Conservation (phyloP, 2,113 vertebrate species). For the Lagopus muta region DNA sequence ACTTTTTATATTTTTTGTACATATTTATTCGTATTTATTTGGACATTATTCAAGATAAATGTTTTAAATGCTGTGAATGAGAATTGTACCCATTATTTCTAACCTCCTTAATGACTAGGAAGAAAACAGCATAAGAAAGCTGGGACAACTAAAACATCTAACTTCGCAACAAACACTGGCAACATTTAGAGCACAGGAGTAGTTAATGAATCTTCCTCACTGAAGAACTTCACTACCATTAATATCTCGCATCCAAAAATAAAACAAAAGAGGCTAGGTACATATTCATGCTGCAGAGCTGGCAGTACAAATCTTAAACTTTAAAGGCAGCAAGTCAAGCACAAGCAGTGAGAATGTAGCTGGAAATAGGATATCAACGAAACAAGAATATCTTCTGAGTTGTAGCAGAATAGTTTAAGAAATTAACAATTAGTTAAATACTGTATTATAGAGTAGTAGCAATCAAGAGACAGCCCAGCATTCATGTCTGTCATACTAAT, state of each 20-base stretch:
- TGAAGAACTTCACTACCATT: neutral
- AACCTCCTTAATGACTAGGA: neutral
- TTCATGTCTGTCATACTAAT: neutral
- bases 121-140: neutral
- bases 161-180: neutral
- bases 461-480: neutral
- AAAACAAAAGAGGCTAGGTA: neutral
- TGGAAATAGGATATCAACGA: neutral
- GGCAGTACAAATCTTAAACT: neutral
- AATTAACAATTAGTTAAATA: neutral
- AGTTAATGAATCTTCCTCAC: neutral
- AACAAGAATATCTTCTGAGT: neutral
- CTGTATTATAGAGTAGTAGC: neutral
- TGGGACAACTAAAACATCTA: neutral
- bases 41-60: neutral
- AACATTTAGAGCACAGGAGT: neutral
- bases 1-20: too few relatives aligned
- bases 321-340: neutral
- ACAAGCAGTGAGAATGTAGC: neutral
- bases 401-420: neutral
- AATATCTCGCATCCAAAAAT: neutral
- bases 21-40: neutral
- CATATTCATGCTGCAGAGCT: neutral
- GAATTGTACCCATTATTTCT: neutral
- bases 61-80: neutral